Percentiles rank a stretch among this genome's conserved stretches.
These are phyloP conservation scores for Eudasyphora cyanicolor DNA, from an alignment of 2,888 invertebrate genomes.

Conservation along the genomic window DNA sequence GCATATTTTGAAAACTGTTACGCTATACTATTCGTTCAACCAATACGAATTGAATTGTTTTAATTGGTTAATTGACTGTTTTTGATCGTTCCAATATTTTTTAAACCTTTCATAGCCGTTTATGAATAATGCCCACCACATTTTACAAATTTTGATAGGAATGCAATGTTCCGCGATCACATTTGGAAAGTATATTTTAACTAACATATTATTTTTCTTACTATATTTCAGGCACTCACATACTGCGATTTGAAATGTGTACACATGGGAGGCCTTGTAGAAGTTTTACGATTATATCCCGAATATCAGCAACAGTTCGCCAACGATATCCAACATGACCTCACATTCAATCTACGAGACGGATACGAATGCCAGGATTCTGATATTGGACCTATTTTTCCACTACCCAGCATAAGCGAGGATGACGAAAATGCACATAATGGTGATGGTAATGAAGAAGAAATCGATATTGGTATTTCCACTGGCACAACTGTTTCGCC, in stretches of 20 bases:
- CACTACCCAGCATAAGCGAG: conserved; percentile 95
- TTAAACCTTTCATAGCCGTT: too few species aligned
- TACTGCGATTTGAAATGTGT: conserved; percentile 98
- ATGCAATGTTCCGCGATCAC: too few species aligned
- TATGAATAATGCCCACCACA: too few species aligned
- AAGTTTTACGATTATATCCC: conserved; percentile 93
- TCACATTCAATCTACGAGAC: conserved; percentile 95
- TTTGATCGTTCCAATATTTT: too few species aligned
- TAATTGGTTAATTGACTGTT: too few species aligned
- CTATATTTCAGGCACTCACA: conserved; percentile 94
- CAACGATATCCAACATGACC: conserved; percentile 95
- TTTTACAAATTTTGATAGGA: too few species aligned
- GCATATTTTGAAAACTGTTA: too few species aligned
- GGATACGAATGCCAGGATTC: conserved; percentile 91
- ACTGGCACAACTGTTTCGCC: conserved; percentile 83
- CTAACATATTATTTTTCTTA: too few species aligned
- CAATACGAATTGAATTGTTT: too few species aligned
- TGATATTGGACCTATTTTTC: conserved; percentile 80
- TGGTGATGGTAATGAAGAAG: conserved; percentile 89
- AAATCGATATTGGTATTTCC: conserved; percentile 92
- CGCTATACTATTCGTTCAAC: too few species aligned
- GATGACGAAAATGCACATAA: conserved; percentile 95
- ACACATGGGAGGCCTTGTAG: conserved; percentile 93
- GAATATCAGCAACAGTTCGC: conserved; percentile 97
- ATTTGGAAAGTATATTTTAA: too few species aligned